Evolutionary conservation across 2,888 invertebrate genomes (phyloP).

Genomic region (Oasisia sp.): DNA sequence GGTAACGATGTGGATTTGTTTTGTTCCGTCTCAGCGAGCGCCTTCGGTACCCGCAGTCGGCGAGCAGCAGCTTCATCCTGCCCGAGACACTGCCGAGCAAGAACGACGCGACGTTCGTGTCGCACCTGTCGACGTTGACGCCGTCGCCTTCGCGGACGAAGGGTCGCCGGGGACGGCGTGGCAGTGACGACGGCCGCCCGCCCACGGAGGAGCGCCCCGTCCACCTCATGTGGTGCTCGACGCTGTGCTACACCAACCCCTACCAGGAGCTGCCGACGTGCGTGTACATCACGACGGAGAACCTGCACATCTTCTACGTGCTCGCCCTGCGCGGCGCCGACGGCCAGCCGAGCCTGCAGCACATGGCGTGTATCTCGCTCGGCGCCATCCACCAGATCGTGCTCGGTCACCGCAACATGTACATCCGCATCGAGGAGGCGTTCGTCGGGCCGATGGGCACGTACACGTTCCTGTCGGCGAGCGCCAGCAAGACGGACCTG

Average conservation of each 20-base stretch:
- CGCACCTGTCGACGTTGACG: conserved; percentile 35
- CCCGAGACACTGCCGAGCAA: conserved; percentile 43
- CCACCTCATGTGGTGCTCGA: conserved; percentile 58
- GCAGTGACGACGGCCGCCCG: conserved; percentile 23
- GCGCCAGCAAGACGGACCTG: conserved; percentile 49
- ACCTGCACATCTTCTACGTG: conserved; percentile 42
- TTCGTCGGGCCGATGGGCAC: conserved; percentile 58
- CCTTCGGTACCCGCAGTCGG: background rate
- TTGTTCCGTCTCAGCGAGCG: background rate
- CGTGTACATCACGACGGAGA: conserved; percentile 41
- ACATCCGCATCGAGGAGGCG: conserved; percentile 58
- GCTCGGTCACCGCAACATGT: conserved; percentile 56
- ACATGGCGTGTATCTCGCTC: conserved; percentile 56
- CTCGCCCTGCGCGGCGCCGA: conserved; percentile 41
- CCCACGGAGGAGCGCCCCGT: conserved; percentile 43
- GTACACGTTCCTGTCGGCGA: conserved; percentile 53
- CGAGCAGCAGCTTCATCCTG: conserved; percentile 34
- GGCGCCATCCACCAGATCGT: conserved; percentile 58
- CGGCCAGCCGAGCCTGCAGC: conserved; percentile 54
- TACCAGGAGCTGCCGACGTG: conserved; percentile 51
- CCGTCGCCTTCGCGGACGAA: conserved; percentile 29
- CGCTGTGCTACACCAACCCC: conserved; percentile 45
- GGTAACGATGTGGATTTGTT: background rate
- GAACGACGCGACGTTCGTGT: conserved; percentile 35
- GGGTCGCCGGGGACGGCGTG: conserved; percentile 17